Conservation (phyloP, 2,888 invertebrate species). For the Torymus tubicola region DNA sequence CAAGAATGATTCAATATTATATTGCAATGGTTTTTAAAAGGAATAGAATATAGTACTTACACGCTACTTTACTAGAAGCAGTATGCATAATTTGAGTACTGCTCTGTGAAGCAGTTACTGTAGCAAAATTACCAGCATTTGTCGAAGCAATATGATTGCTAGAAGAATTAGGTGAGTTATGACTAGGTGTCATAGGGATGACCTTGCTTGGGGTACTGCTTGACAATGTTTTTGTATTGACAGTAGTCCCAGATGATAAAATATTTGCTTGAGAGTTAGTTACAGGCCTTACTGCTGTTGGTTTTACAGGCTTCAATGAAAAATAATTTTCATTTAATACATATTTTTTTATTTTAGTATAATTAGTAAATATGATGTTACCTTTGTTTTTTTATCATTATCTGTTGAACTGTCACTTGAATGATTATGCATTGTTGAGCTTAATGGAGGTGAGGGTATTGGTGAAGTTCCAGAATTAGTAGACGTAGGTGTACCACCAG, state of each 20-base stretch:
- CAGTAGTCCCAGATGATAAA: conserved; percentile 78
- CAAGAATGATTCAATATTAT: no score
- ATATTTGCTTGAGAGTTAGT: conserved; percentile 80
- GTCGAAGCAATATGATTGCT: conserved; percentile 74
- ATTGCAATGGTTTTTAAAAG: no score
- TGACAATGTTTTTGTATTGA: conserved; percentile 77
- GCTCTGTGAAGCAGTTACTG: conserved; percentile 80
- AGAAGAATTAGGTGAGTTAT: conserved; percentile 75
- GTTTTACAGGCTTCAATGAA: conserved; percentile 86
- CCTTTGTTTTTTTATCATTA: conserved; percentile 83
- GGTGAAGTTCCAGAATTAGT: conserved; percentile 91
- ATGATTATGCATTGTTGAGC: conserved; percentile 83
- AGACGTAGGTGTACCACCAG: conserved; percentile 89
- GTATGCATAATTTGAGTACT: conserved; percentile 75
- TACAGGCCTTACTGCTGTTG: conserved; percentile 83
- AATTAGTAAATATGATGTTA: conserved; percentile 54
- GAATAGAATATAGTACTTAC: conserved; percentile 61
- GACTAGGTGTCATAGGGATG: conserved; percentile 81
- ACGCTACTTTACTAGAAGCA: conserved; percentile 75
- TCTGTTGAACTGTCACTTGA: conserved; percentile 87
- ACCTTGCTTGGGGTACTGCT: conserved; percentile 76
- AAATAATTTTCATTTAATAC: conserved; percentile 48
- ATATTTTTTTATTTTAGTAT: conserved; percentile 18
- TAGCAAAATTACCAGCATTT: conserved; percentile 80
- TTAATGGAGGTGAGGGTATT: conserved; percentile 82